These are phyloP conservation scores for Matsumurasca onukii DNA, from an alignment of 1,140 invertebrate species.

Conservation along the genomic window DNA sequence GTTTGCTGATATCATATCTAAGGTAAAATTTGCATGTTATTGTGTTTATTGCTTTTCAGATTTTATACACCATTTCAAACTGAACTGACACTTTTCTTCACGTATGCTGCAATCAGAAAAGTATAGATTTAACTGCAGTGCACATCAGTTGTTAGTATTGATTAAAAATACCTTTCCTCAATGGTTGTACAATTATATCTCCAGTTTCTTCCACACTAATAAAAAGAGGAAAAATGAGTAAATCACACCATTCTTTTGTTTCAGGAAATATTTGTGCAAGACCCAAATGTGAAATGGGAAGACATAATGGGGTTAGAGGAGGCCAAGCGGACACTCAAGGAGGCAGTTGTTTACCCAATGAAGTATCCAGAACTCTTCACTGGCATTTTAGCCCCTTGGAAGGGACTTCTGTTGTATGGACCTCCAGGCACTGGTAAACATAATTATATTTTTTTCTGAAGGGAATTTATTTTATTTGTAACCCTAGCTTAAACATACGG, in stretches of 20 bases:
- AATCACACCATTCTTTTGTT: too few relatives aligned
- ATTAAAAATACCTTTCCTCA: too few relatives aligned
- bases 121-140: too few relatives aligned
- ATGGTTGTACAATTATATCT: too few relatives aligned
- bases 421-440: constrained; percentile 67
- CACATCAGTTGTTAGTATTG: too few relatives aligned
- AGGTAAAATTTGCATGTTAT: constrained; percentile 42
- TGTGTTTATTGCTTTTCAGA: too few relatives aligned
- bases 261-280: constrained; percentile 65
- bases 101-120: too few relatives aligned
- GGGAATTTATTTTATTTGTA: neutral
- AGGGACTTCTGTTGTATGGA: constrained; percentile 71
- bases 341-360: constrained; percentile 83
- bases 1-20: constrained; percentile 57
- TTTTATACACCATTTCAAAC: too few relatives aligned
- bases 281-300: constrained; percentile 65
- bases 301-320: constrained; percentile 73
- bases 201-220: too few relatives aligned
- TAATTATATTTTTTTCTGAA: neutral
- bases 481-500: too few relatives aligned
- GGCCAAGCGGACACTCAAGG: constrained; percentile 83
- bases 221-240: too few relatives aligned
- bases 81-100: too few relatives aligned
- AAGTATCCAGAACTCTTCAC: constrained; percentile 84
- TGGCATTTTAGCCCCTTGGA: constrained; percentile 79